Evolutionary conservation across 2,888 invertebrate genomes (phyloP).

Genomic region (Formica aserva): DNA sequence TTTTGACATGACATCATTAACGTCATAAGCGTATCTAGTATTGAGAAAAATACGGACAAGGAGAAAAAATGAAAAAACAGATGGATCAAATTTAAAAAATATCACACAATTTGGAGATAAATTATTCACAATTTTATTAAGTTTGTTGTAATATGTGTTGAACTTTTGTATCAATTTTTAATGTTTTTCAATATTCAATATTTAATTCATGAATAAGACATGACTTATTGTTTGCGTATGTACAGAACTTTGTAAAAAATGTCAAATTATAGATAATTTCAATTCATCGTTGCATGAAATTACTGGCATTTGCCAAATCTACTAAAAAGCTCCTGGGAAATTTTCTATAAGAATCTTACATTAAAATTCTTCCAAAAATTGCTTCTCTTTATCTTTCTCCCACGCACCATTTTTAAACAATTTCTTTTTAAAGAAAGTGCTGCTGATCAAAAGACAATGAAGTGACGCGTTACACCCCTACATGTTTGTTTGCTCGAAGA

Average conservation of each 20-base stretch:
- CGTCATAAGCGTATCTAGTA: not conserved
- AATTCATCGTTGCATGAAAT: not conserved
- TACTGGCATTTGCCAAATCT: not conserved
- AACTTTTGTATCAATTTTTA: not conserved
- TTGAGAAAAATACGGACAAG: not conserved
- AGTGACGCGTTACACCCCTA: not conserved
- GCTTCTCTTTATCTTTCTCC: not conserved
- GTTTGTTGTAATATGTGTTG: not conserved
- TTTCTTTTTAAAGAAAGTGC: not conserved
- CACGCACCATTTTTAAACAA: not conserved
- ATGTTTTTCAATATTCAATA: not conserved
- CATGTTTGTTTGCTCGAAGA: conserved; percentile 51
- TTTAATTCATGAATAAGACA: not conserved
- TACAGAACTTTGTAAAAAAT: not conserved
- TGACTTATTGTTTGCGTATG: not conserved
- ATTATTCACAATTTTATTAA: not conserved
- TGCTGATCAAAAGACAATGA: not conserved
- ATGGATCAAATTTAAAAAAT: not conserved
- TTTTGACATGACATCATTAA: not conserved
- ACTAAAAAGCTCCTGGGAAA: not conserved
- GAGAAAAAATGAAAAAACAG: not conserved
- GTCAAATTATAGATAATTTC: not conserved
- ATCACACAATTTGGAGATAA: not conserved
- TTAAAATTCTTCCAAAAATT: not conserved
- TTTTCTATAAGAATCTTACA: not conserved